Percentiles rank a stretch among this genome's conserved stretches.
phyloP scores from a whole-genome alignment of 2,113 vertebrate species.

The Etia nguti region DNA sequence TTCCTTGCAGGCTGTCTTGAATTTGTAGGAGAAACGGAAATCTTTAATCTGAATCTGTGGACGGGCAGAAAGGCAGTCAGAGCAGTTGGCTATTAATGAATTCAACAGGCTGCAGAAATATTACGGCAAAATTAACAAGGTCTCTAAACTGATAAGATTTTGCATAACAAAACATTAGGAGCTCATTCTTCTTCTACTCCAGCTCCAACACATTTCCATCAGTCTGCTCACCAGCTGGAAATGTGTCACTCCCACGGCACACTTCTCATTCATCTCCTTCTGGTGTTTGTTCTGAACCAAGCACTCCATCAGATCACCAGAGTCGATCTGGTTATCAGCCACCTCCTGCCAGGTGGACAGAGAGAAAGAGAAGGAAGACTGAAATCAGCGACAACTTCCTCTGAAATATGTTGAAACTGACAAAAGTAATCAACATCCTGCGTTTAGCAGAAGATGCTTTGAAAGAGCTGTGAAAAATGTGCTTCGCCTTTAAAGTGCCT shows the following conservation, averaged over 20 bases:
- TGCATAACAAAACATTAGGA: not conserved
- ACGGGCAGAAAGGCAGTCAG: not conserved
- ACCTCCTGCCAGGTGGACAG: constrained; percentile 75
- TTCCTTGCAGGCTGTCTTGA: constrained; percentile 98
- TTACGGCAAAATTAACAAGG: not conserved
- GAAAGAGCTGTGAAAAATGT: not conserved
- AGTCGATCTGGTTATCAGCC: constrained; percentile 95
- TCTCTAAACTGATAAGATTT: not conserved
- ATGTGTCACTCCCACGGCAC: constrained; percentile 90
- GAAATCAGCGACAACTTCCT: not conserved
- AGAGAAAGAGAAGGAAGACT: not conserved
- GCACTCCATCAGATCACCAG: constrained; percentile 96
- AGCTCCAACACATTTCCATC: not conserved
- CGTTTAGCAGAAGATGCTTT: not conserved
- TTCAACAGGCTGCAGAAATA: not conserved
- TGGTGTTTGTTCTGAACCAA: constrained; percentile 97
- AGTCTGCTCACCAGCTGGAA: constrained; percentile 83
- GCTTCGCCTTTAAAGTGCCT: not conserved
- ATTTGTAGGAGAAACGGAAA: constrained; percentile 96
- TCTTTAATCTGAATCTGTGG: constrained; percentile 95
- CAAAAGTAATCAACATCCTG: not conserved
- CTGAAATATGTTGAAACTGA: not conserved
- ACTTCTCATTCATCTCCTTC: constrained; percentile 99
- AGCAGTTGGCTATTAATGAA: not conserved
- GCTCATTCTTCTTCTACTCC: not conserved